A percentile compares a stretch with the other conserved stretches of the same genome.
Conservation (phyloP, 1,140 invertebrate species). For the Stegodyphus mimosarum region DNA sequence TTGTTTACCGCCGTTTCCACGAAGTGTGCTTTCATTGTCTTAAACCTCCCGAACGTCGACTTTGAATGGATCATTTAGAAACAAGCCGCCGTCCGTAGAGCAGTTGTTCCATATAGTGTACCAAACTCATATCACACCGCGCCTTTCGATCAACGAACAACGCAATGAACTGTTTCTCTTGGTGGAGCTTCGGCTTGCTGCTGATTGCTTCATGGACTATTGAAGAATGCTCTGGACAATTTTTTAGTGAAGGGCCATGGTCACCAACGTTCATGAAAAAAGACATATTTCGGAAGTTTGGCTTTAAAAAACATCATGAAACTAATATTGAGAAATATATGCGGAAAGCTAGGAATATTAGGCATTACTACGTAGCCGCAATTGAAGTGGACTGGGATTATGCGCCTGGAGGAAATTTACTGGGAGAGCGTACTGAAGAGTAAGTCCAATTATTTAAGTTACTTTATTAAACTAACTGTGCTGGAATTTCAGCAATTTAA, state of each 20-base stretch:
- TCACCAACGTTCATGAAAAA: neutral
- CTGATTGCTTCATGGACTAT: conserved; percentile 29
- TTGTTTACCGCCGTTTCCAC: neutral
- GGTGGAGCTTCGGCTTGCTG: conserved; percentile 8
- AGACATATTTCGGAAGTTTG: conserved; percentile 14
- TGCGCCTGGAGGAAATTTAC: conserved; percentile 62
- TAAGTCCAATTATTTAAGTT: conserved; percentile 14
- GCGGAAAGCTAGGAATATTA: conserved; percentile 46
- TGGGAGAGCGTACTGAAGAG: conserved; percentile 30
- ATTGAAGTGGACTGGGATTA: conserved; percentile 67
- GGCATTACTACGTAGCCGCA: conserved; percentile 65
- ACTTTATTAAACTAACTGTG: no score
- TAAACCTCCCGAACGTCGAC: conserved; percentile 1
- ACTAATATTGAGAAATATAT: conserved; percentile 40
- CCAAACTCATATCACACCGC: neutral
- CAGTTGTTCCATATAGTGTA: neutral
- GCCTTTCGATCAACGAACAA: neutral
- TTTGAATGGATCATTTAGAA: conserved; percentile 25
- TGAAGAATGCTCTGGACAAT: conserved; percentile 52
- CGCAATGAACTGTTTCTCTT: conserved; percentile 25
- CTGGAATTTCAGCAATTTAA: no score
- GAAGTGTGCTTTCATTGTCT: conserved; percentile 10
- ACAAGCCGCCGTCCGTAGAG: conserved; percentile 10
- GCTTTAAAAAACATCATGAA: conserved; percentile 40
- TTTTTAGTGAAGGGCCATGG: conserved; percentile 34